A percentile compares a stretch with the other conserved stretches of the same genome.
These are phyloP conservation scores for Sussaba pulchella DNA, from an alignment of 2,888 invertebrate species.

Conservation along the genomic window DNA sequence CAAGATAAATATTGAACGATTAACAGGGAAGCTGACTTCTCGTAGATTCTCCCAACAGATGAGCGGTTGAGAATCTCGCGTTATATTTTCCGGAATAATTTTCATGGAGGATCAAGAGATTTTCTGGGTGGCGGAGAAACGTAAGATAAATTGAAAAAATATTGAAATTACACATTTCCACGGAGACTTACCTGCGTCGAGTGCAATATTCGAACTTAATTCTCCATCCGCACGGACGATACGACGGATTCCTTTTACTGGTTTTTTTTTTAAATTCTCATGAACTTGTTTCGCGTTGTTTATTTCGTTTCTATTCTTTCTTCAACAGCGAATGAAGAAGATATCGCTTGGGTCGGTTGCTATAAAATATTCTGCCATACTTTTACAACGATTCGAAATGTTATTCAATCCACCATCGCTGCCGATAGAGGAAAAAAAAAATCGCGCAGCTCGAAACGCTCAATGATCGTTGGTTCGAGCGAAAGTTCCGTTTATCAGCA, in stretches of 20 bases:
- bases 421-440: too few species aligned
- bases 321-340: neutral
- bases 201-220: conserved; percentile 20
- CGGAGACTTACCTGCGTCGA: neutral
- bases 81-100: conserved; percentile 33
- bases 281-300: neutral
- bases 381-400: conserved; percentile 30
- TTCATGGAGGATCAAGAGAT: conserved; percentile 41
- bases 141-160: conserved; percentile 69
- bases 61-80: conserved; percentile 1
- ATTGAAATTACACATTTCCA: conserved; percentile 59
- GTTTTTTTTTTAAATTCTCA: conserved; percentile 10
- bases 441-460: too few species aligned
- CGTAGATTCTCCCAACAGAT: too few species aligned
- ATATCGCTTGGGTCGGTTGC: neutral
- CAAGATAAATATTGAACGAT: conserved; percentile 42
- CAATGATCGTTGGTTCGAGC: too few species aligned
- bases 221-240: conserved; percentile 31
- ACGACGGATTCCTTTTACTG: neutral
- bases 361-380: conserved; percentile 19
- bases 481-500: too few species aligned
- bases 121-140: conserved; percentile 12
- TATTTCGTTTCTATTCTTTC: too few species aligned
- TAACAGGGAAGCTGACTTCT: conserved; percentile 26
- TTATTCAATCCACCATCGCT: too few species aligned